Percentiles rank a stretch among this genome's conserved stretches.
phyloP scores from a whole-genome alignment of 2,113 vertebrate species.

The Hystrix cristata region DNA sequence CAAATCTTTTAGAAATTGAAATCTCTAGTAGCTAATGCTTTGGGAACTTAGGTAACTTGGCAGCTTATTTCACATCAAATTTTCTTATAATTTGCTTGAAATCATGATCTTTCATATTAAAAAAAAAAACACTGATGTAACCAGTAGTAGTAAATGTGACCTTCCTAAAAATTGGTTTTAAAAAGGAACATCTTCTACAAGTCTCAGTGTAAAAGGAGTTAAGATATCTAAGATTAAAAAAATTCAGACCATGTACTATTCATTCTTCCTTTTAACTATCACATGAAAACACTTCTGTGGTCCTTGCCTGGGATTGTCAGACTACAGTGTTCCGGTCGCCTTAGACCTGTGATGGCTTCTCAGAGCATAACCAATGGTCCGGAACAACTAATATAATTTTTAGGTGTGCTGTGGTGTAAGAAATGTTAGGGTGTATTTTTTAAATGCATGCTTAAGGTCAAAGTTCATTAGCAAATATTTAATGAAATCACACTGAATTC shows the following conservation, averaged over 20 bases:
- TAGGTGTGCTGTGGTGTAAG: background rate
- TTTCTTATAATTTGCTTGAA: background rate
- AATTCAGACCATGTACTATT: too few species aligned
- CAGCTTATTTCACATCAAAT: background rate
- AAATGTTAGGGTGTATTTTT: background rate
- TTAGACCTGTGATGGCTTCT: background rate
- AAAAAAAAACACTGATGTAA: background rate
- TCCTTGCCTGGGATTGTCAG: background rate
- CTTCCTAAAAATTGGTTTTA: constrained; percentile 11
- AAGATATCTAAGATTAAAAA: too few species aligned
- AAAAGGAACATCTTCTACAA: too few species aligned
- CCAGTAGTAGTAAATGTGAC: background rate
- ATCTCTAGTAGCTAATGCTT: background rate
- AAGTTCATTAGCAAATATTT: background rate
- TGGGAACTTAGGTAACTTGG: background rate
- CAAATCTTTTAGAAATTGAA: background rate
- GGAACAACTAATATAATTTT: background rate
- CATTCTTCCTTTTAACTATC: too few species aligned
- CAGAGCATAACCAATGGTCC: background rate
- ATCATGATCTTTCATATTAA: background rate
- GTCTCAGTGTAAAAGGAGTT: too few species aligned
- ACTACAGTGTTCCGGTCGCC: background rate
- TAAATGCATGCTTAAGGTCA: background rate
- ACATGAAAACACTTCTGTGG: background rate
- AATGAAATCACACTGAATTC: background rate